phyloP scores from a whole-genome alignment of 35 echinoderm and acorn worm genomes.

The Lytechinus variegatus region DNA sequence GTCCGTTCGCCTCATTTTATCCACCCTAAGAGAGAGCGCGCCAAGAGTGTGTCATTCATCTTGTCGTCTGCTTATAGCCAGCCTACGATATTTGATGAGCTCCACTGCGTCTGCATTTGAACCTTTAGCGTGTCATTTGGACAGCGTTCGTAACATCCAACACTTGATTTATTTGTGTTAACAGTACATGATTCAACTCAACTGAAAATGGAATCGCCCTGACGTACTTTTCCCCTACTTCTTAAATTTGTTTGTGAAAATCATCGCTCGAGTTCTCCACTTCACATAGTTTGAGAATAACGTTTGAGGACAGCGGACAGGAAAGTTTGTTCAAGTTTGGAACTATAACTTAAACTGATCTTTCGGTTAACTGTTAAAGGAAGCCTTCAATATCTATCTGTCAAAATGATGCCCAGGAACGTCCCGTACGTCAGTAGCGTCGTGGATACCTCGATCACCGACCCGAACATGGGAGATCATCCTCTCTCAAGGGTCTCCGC shows the following conservation, averaged over 20 bases:
- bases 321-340: background rate
- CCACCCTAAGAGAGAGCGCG: background rate
- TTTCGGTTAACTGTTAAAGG: background rate
- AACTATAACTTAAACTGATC: background rate
- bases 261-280: background rate
- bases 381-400: background rate
- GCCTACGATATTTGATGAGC: background rate
- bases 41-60: slow-evolving; percentile 53
- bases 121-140: slow-evolving; percentile 1
- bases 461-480: background rate
- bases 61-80: background rate
- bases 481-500: background rate
- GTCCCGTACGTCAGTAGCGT: slow-evolving; percentile 22
- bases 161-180: background rate
- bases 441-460: slow-evolving; percentile 18
- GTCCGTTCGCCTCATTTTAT: background rate
- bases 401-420: slow-evolving; percentile 20
- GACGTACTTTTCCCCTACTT: background rate
- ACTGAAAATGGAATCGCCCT: slow-evolving; percentile 10
- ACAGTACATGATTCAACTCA: background rate
- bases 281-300: background rate
- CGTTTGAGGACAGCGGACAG: background rate
- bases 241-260: background rate
- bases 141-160: background rate
- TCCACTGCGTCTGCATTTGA: background rate